Evolutionary conservation across 1,140 invertebrate genomes (phyloP), one percentile per base, ranked within the genome.

Genomic region (Melipona quadrifasciata): DNA sequence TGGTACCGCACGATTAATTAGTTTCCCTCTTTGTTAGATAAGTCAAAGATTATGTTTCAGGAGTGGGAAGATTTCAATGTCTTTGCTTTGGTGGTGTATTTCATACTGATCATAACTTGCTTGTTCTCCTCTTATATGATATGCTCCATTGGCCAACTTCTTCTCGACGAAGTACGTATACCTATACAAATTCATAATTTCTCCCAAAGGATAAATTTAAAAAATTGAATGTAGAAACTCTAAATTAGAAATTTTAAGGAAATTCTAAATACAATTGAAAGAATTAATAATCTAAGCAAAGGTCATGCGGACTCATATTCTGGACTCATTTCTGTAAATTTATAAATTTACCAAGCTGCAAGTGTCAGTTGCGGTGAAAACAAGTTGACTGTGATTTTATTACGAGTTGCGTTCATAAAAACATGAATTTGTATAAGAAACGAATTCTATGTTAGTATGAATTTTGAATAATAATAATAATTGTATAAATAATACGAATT

Each of bases 141-240:
- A 11, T 92, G 91, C 53, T 87, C 89, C 53, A 87, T 92, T 4
- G 90, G 91, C 6, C 88, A 92, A 79, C 71, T 87, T 17, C 73
- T 91, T 16, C 88, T 85, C 16, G 67, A 91, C 27, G 87, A 91
- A 77, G 91, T 90, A 90, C 8, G 19, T 21, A 24, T 14, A 61
- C n/a, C n/a, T 61, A 24, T n/a, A 14, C 24, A 61, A n/a, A n/a
- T 61, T 61, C 24, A 12, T n/a, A n/a, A 61, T 61, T n/a, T 4
- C 24, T 61, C 10, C 24, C 8, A 3, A 61, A 0, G 1, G 11
- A 61, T 47, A 47, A 47, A 3, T 0, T n/a, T 0, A 61, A 14
- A 11, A n/a, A 61, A 61, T 61, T 3, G 2, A n/a, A 8, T n/a
- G 39, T 47, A 47, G 39, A 10, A 47, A 47, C 39, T 47, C 39